These are phyloP conservation scores for Patagioenas fasciata DNA, from an alignment of 2,113 vertebrate species.

Conservation along the genomic window DNA sequence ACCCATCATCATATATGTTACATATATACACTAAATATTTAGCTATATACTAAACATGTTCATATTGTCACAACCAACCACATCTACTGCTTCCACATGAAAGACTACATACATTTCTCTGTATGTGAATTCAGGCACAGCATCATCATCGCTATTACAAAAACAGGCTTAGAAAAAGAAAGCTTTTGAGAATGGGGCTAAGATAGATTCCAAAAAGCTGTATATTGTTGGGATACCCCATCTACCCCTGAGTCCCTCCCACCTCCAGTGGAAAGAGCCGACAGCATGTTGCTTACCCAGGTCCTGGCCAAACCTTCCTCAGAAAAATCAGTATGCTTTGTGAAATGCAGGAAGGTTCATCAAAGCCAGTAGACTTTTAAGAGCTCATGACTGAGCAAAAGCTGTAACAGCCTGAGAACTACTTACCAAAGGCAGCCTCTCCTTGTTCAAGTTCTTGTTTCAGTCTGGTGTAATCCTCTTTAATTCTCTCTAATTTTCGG, in stretches of 20 bases:
- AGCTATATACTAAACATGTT: not conserved
- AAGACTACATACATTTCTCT: not conserved
- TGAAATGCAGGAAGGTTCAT: not conserved
- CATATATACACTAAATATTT: not conserved
- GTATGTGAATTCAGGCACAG: not conserved
- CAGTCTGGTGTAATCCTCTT: slow-evolving; percentile 79
- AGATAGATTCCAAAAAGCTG: not conserved
- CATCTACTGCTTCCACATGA: not conserved
- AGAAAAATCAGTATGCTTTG: not conserved
- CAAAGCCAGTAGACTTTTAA: not conserved
- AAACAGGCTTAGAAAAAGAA: not conserved
- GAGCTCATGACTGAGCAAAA: not conserved
- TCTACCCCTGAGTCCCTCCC: accelerated
- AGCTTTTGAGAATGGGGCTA: not conserved
- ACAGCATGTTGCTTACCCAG: not conserved
- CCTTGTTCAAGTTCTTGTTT: slow-evolving; percentile 80
- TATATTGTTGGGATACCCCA: not conserved
- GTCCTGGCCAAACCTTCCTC: not conserved
- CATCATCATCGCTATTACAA: not conserved
- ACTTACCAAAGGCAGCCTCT: slow-evolving; percentile 82
- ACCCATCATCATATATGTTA: not conserved
- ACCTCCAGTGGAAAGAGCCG: not conserved
- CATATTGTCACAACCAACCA: not conserved
- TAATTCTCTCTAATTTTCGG: slow-evolving; percentile 77
- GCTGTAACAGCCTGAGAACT: not conserved